Evolutionary conservation across 2,113 vertebrate species (phyloP), one percentile per base, ranked within the genome.

Genomic region (Apistogramma diplotaenia): DNA sequence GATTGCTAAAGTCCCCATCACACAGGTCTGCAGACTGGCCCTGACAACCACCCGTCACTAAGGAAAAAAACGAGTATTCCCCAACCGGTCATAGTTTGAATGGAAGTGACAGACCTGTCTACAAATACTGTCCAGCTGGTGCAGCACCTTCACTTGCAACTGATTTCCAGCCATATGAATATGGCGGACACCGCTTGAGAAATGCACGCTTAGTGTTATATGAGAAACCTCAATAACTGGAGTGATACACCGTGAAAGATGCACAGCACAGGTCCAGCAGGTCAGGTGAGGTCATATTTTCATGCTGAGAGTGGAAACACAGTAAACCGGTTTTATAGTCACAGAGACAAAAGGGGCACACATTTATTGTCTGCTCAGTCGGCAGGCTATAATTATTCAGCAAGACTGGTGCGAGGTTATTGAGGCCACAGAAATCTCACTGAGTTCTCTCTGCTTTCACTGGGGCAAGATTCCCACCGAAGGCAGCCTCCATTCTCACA

Each of bases 291-390:
- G 35, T 43, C 7, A 10, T 53, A 18, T 65, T 67, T 53, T 75
- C 55, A 31, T 21, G 21, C 19, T 33, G n/a, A 33, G 21, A 43
- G 33, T 59, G 15, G 37, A 57, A 61, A 75, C 49, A 11, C 55
- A 60, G 70, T 56, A 73, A 87, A 89, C 84, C 8, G 37, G 74
- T 83, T 90, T 85, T 74, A 85, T 81, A 80, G 73, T 61, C 51
- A 13, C 8, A 21, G 37, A 18, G 19, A 57, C 33, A 72, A 76
- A 61, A 29, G 27, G 19, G 5, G 54, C 19, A 31, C 40, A 23
- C 33, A 43, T 60, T 31, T 23, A 27, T 67, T 31, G 1, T 16
- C 27, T 54, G 51, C 29, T 65, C 56, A 33, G 49, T 25, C n/a
- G 53, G 31, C 25, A 11, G 53, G 11, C 21, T 60, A 37, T 31